Percentiles rank a stretch among this genome's conserved stretches.
Evolutionary conservation across 2,113 vertebrate genomes (phyloP).

Genomic region (Tauraco erythrolophus): DNA sequence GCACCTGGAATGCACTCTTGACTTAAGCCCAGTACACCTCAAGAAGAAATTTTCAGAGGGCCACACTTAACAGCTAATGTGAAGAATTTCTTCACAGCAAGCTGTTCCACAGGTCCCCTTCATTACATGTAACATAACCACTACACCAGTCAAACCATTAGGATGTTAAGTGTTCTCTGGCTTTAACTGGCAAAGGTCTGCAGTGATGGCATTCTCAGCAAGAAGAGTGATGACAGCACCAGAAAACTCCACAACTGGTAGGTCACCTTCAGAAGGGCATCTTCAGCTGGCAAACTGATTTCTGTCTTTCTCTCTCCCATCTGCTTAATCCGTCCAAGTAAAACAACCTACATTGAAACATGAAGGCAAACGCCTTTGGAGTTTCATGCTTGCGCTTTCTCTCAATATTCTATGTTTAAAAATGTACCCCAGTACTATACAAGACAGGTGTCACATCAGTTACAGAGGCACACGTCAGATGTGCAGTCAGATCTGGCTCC

Average conservation of each 20-base stretch:
- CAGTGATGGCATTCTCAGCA: not conserved
- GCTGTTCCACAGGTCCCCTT: not conserved
- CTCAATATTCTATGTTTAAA: not conserved
- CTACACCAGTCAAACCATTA: not conserved
- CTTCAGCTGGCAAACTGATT: not conserved
- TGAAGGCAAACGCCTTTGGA: not conserved
- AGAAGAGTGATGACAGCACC: not conserved
- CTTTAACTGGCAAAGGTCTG: not conserved
- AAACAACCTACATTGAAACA: not conserved
- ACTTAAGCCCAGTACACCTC: not conserved
- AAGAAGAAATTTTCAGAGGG: not conserved
- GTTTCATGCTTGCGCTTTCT: not conserved
- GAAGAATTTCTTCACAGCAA: not conserved
- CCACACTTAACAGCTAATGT: not conserved
- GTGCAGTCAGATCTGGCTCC: not conserved
- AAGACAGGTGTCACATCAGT: constrained; percentile 37
- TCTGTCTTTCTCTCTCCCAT: not conserved
- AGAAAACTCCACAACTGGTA: not conserved
- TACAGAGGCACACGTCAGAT: constrained; percentile 7
- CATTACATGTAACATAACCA: not conserved
- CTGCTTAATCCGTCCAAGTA: not conserved
- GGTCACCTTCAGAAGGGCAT: not conserved
- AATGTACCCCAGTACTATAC: not conserved
- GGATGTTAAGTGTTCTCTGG: not conserved
- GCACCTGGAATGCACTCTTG: not conserved